Conservation (phyloP, 2,888 invertebrate genomes). For the Netelia fuscicornis region DNA sequence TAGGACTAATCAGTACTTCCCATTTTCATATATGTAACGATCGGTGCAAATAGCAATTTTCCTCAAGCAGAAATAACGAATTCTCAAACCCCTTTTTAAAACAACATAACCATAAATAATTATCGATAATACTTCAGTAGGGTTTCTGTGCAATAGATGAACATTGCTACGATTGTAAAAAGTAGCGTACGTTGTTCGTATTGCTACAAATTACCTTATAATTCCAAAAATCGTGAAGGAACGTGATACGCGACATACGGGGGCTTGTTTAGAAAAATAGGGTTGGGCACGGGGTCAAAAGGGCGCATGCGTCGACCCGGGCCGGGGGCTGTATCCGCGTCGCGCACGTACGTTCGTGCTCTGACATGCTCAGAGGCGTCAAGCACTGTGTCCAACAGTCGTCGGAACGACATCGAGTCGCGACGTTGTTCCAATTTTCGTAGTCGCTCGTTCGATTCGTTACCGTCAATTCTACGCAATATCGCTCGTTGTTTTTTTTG, state of each 20-base stretch:
- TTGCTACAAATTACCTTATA: too few relatives aligned
- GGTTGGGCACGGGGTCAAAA: conserved; percentile 77
- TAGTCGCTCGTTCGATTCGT: conserved; percentile 28
- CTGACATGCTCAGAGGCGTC: conserved; percentile 57
- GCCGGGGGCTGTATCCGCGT: conserved; percentile 80
- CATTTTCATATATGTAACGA: too few relatives aligned
- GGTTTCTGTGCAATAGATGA: too few relatives aligned
- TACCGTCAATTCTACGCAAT: conserved; percentile 34
- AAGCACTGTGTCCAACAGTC: conserved; percentile 77
- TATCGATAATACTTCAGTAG: too few relatives aligned
- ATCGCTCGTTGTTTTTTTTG: conserved; percentile 22
- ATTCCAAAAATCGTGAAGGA: conserved; percentile 69
- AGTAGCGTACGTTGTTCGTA: too few relatives aligned
- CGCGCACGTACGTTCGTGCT: conserved; percentile 65
- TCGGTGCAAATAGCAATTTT: too few relatives aligned
- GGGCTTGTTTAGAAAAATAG: conserved; percentile 66
- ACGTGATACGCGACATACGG: conserved; percentile 59
- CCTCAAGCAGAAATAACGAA: too few relatives aligned
- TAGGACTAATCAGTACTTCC: neutral
- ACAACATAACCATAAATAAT: too few relatives aligned
- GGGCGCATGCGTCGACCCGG: conserved; percentile 81
- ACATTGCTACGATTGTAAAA: too few relatives aligned
- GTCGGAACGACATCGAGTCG: conserved; percentile 78
- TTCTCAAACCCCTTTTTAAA: too few relatives aligned
- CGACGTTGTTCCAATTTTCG: conserved; percentile 69